These are phyloP conservation scores for Pardosa pseudoannulata DNA, from an alignment of 2,888 invertebrate species.

Conservation along the genomic window DNA sequence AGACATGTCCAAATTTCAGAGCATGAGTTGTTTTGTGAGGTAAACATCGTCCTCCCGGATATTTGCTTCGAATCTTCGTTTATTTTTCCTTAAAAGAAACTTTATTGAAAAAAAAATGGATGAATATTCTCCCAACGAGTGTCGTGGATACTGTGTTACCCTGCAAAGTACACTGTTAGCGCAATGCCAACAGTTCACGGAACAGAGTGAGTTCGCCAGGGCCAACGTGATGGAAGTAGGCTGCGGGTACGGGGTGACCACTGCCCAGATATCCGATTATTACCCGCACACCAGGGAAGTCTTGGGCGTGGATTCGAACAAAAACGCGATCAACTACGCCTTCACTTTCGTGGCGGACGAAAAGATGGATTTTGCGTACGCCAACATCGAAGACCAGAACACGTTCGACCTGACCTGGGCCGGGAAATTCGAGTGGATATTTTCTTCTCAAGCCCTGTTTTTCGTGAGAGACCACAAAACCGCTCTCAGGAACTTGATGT, in stretches of 20 bases:
- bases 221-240: conserved; percentile 66
- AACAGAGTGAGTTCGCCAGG: conserved; percentile 41
- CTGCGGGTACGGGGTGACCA: conserved; percentile 61
- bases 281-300: conserved; percentile 55
- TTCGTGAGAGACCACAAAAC: conserved; percentile 61
- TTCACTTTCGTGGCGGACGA: conserved; percentile 69
- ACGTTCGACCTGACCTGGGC: conserved; percentile 69
- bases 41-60: no score
- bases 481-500: conserved; percentile 69
- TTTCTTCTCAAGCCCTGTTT: conserved; percentile 61
- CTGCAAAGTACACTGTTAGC: conserved; percentile 59
- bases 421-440: conserved; percentile 69
- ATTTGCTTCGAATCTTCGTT: no score
- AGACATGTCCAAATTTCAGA: no score
- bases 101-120: no score
- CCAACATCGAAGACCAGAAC: conserved; percentile 59
- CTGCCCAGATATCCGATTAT: conserved; percentile 64
- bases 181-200: conserved; percentile 64
- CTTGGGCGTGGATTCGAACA: conserved; percentile 62
- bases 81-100: no score
- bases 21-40: no score
- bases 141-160: conserved; percentile 46
- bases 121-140: conserved; percentile 46
- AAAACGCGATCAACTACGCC: conserved; percentile 58
- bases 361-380: conserved; percentile 67